Evolutionary conservation across 2,888 invertebrate genomes (phyloP).

Genomic region (Salticus scenicus): DNA sequence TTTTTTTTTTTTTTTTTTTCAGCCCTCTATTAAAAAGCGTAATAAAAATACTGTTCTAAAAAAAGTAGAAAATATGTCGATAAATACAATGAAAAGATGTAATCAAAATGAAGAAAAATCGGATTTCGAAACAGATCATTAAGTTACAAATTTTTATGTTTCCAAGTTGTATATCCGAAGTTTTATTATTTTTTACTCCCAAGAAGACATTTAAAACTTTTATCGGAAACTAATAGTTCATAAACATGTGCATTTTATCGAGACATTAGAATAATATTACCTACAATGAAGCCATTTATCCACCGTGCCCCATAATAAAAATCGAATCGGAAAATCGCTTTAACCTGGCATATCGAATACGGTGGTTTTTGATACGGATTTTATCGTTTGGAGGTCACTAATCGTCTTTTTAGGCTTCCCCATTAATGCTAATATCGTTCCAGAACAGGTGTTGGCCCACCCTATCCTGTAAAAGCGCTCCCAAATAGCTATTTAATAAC

Average conservation of each 20-base stretch:
- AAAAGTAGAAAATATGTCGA: too few species aligned
- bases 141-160: background rate
- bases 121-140: background rate
- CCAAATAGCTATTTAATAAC: constrained; percentile 12
- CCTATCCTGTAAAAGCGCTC: background rate
- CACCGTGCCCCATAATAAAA: background rate
- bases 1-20: too few species aligned
- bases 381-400: constrained; percentile 17
- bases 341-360: background rate
- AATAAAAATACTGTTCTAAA: too few species aligned
- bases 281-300: constrained; percentile 19
- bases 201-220: constrained; percentile 3
- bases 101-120: too few species aligned
- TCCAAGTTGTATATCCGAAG: background rate
- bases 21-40: too few species aligned
- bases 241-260: constrained; percentile 24
- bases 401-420: constrained; percentile 6
- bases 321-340: constrained; percentile 14
- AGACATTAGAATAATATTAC: constrained; percentile 35
- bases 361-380: background rate
- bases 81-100: too few species aligned
- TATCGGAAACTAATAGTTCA: constrained; percentile 20
- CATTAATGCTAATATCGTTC: constrained; percentile 15
- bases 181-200: background rate
- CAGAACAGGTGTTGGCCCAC: background rate